Evolutionary conservation across 2,797 vertebrate species (phyloP), one percentile per base, ranked within the genome.

Genomic region (Decapterus maruadsi): DNA sequence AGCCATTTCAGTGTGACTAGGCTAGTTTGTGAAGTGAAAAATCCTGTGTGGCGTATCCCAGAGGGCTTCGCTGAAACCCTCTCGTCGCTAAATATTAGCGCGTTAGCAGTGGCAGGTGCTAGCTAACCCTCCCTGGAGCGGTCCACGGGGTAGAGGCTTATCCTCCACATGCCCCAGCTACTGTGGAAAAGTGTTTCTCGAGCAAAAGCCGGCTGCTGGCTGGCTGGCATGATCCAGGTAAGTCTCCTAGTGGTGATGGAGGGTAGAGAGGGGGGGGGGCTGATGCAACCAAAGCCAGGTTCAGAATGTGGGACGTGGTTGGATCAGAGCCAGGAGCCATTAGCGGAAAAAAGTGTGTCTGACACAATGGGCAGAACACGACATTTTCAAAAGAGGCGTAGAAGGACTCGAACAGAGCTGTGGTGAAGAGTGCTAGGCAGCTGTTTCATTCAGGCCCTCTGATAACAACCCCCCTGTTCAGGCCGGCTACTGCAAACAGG

Each of bases 391-490:
- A 86, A 45, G 31, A 91, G 88, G 83, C 76, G 38, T 67, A 71
- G 84, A 90, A 92, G 88, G 87, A 88, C 87, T 86, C 64, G 80
- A 90, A 83, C 74, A 48, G 80, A 83, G 85, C 71, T 2, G 46
- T 45, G 78, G 79, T 70, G 81, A 75, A 73, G 83, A 87, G 84
- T 68, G 80, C 83, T 61, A 62, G 81, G 90, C 91, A 92, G 92
- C 91, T 93, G 92, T 92, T 93, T 93, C 91, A 93, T 93, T 93
- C 91, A 93, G 87, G 67, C 76, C 77, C 83, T 90, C 87, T 77
- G 91, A 94, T 93, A 94, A 94, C 90, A 90, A 85, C 26, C 76
- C 86, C 74, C 78, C 80, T 76, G 86, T 89, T 87, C 87, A 92
- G 90, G 90, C 74, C 85, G 82, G 80, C 75, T 54, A 81, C 62